Base-by-base conservation (phyloP, 1,140 invertebrate species). In the Hyles vespertilio region DNA sequence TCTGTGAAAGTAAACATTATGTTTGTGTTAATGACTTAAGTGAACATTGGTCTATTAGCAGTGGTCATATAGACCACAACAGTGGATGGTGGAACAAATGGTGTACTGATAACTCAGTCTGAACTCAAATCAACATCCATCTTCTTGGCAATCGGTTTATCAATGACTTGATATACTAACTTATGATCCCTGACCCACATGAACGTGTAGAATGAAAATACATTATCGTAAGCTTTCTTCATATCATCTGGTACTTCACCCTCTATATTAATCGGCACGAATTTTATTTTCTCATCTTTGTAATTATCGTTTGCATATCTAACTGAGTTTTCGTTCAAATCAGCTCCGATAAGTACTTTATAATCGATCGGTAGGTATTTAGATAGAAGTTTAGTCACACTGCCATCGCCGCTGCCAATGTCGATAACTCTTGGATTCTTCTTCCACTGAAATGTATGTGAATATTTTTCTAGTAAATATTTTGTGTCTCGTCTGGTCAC, bases 121-220 rank as follows among this genome's bases (percentile, higher is more conserved):
- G 22, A 22, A 2, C 22, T 2, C 22, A 22, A 22, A 22, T 2
- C 22, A 22, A 22, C 2, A 2, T 22, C 22, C 22, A 22, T 2
- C 22, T 0, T 22, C 22, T 22, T 22, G 0, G 22, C 22, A 22
- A 22, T 22, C 22, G 2, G 22, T 22, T 22, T 1, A 22, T 22
- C 22, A 22, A 22, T 22, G 22, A 1, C 22, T 32, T 32, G 9
- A 50, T 50, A 50, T 3, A 50, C 48, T 50, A 32, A 50, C 12
- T 50, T 32, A 8, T 12, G 48, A 32, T 32, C 3, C 33, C 22
- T 32, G 33, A 50, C 12, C 48, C 48, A 50, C 22, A 32, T 12
- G 9, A 50, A 50, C 5, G 7, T 32, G 48, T 50, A 50, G 33
- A 50, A 50, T 32, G 48, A 50, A 32, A 50, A 50, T 32, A 50